Evolutionary conservation across 2,113 vertebrate species (phyloP).

Genomic region (Podarcis cretensis): DNA sequence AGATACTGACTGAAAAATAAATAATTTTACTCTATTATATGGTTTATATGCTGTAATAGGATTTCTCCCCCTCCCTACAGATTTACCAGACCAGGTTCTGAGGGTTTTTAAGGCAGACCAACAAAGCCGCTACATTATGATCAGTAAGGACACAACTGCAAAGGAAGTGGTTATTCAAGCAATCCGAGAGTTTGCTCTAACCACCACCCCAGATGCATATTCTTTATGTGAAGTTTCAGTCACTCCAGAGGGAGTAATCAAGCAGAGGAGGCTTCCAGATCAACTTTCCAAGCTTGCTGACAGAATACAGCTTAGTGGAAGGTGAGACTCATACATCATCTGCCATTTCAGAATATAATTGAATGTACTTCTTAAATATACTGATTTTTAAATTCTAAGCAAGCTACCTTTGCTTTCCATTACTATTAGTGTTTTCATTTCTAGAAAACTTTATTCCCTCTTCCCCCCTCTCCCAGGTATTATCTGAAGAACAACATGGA

Average conservation of each 20-base stretch:
- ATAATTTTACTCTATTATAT: neutral
- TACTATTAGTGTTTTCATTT: neutral
- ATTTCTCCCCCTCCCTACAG: slow-evolving; percentile 65
- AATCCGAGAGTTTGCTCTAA: slow-evolving; percentile 94
- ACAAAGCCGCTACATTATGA: slow-evolving; percentile 99
- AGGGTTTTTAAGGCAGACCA: slow-evolving; percentile 98
- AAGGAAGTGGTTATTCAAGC: slow-evolving; percentile 96
- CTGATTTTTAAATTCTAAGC: neutral
- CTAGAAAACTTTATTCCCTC: slow-evolving; percentile 21
- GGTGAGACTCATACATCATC: slow-evolving; percentile 70
- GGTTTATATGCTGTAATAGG: neutral
- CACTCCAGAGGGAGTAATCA: slow-evolving; percentile 97
- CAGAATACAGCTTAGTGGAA: slow-evolving; percentile 96
- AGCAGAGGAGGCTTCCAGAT: slow-evolving; percentile 93
- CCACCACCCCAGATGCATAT: slow-evolving; percentile 89
- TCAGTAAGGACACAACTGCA: slow-evolving; percentile 96
- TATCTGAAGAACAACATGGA: slow-evolving; percentile 99
- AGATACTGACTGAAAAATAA: neutral
- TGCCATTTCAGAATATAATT: neutral
- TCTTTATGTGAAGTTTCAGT: slow-evolving; percentile 97
- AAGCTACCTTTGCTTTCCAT: slow-evolving; percentile 17
- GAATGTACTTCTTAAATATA: neutral
- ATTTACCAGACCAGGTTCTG: slow-evolving; percentile 95
- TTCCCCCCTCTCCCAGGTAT: slow-evolving; percentile 79
- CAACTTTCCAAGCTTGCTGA: slow-evolving; percentile 97